Evolutionary conservation across 2,888 invertebrate species (phyloP), one percentile per base, ranked within the genome.

Genomic region (Notodonta ziczac): DNA sequence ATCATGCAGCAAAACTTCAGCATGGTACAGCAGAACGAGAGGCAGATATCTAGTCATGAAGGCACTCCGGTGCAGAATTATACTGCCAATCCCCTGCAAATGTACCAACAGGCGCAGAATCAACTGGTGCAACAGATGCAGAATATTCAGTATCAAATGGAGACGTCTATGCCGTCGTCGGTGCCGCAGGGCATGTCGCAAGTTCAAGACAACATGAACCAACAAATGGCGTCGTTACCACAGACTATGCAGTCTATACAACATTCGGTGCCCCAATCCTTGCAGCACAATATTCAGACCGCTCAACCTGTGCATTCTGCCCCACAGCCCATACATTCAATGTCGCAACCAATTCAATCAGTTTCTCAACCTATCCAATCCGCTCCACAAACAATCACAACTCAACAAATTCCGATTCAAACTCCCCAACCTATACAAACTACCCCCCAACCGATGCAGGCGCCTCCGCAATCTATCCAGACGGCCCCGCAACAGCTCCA

Each of bases 1-100:
- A 86, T 92, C 78, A 82, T 91, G 81, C 83, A 84, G 57, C 91
- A 91, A 52, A 88, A 85, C 70, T 92, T 84, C 78, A 86, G 73
- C 76, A 74, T 85, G 62, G 83, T 91, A 62, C 91, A 90, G 73
- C 91, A 91, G 80, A 88, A 83, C 76, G 92, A 93, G 69, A 83
- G 93, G 85, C 91, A 92, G 83, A 91, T 91, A 77, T 93, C 91
- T 88, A 93, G 91, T 89, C 94, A 91, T 82, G 94, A 94, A 85
- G 91, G 93, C 85, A 93, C 92, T 8, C 92, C 91, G 12, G 90
- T 91, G 84, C 94, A 93, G 82, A 91, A 93, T 82, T 93, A 86
- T 66, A 74, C 89, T 65, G 79, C 90, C 76, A 93, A 93, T 71
- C 93, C 93, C 60, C 81, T 93, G 73, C 94, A 94, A 66, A 89